phyloP scores from a whole-genome alignment of 2,888 invertebrate genomes.

The Leucozona laternaria region DNA sequence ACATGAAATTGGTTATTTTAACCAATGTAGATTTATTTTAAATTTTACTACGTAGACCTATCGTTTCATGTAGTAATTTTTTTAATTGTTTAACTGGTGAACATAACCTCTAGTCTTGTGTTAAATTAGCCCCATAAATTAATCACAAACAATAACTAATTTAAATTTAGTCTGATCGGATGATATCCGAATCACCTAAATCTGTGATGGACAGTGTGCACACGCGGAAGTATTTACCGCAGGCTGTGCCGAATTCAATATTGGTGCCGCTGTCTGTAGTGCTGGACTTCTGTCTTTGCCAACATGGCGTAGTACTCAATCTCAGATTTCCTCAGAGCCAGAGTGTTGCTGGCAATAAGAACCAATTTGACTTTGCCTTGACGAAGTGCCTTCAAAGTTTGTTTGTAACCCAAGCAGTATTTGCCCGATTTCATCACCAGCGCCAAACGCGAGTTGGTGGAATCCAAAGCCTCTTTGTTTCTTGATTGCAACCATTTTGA shows the following conservation, averaged over 20 bases:
- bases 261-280: conserved; percentile 99
- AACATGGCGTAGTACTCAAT: conserved; percentile 99
- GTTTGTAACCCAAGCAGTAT: conserved; percentile 98
- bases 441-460: conserved; percentile 96
- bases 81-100: too few relatives aligned
- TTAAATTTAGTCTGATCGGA: conserved; percentile 87
- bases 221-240: conserved; percentile 99
- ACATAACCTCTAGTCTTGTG: too few relatives aligned
- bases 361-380: conserved; percentile 99
- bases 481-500: conserved; percentile 93
- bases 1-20: too few relatives aligned
- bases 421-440: conserved; percentile 93
- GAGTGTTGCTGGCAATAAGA: conserved; percentile 99
- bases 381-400: conserved; percentile 97
- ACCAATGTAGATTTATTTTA: too few relatives aligned
- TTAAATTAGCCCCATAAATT: too few relatives aligned
- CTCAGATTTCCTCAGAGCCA: conserved; percentile 98
- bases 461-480: conserved; percentile 99
- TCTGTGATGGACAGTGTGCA: conserved; percentile 99
- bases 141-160: conserved; percentile 38
- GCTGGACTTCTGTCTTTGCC: conserved; percentile 99
- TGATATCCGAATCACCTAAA: conserved; percentile 99
- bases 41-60: too few relatives aligned
- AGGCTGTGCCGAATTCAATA: conserved; percentile 99
- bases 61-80: too few relatives aligned